Evolutionary conservation across 2,113 vertebrate genomes (phyloP), one percentile per base, ranked within the genome.

Genomic region (Onychostruthus taczanowskii): DNA sequence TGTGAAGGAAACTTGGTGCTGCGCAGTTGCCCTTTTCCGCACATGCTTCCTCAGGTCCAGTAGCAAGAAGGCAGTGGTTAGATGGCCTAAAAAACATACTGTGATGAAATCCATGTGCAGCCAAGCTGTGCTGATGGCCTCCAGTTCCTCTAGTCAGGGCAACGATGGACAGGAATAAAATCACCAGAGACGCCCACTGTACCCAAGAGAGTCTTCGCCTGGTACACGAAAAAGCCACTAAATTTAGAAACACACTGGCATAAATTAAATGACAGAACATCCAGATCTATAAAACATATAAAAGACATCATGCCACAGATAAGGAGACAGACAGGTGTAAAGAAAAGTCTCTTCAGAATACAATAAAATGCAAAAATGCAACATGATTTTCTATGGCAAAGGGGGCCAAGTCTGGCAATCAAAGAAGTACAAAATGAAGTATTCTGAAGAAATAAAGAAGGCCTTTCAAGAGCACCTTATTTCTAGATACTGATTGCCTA

Each of bases 161-260:
- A 94, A 99, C 98, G 16, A 99, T 99, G 90, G 99, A 98, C 53
- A 99, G 97, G 97, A 99, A 99, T 28, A 99, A 98, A 94, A 99
- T 98, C 49, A 99, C 75, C 37, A 99, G 96, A 41, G 99, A 98
- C 3, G 99, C 98, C 99, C 99, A 99, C 52, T 99, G 99, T 50
- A 99, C 98, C 98, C 98, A 98, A 72, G 98, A 99, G 82, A 99
- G 97, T 53, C 97, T 99, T 93, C 98, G 98, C 98, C 99, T 99
- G 95, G 72, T 4, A 97, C 81, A 97, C 83, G 97, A 79, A 94
- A 97, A 69, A 92, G 70, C 64, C 90, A 88, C 37, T 31, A 44
- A 39, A 31, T 72, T 96, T 67, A 95, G 87, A 94, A 74, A 93
- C 50, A 39, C 9, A 46, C 28, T 11, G 43, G 37, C 43, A 95